Percentiles rank a stretch among this genome's conserved stretches.
These are phyloP conservation scores for Trachelus stipa DNA, from an alignment of 2,888 invertebrate genomes.

Conservation along the genomic window DNA sequence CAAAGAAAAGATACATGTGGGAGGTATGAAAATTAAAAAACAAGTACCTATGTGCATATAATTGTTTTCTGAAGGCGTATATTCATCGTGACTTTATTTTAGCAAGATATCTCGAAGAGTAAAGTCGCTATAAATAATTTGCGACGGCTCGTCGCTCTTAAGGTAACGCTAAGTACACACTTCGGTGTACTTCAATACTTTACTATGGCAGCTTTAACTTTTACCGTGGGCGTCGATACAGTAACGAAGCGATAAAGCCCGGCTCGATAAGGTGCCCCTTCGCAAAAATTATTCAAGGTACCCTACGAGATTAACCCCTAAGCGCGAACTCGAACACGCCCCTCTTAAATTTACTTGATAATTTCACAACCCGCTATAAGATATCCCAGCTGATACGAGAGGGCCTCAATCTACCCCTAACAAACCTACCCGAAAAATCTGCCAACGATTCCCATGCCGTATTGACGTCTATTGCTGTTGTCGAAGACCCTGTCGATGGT, in stretches of 20 bases:
- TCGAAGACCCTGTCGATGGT: constrained; percentile 89
- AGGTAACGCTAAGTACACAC: not conserved
- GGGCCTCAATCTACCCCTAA: not conserved
- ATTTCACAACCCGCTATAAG: constrained; percentile 8
- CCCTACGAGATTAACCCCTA: not conserved
- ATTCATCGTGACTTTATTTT: not conserved
- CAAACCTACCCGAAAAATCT: constrained; percentile 77
- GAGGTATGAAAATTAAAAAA: not conserved
- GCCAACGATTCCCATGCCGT: constrained; percentile 85
- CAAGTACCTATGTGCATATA: not conserved
- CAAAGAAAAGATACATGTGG: not conserved
- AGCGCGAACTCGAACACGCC: not conserved
- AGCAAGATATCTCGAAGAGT: not conserved
- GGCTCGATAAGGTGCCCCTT: not conserved
- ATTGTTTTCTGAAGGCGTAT: not conserved
- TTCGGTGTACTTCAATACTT: not conserved
- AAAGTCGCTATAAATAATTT: not conserved
- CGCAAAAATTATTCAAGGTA: not conserved
- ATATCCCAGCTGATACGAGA: constrained; percentile 15
- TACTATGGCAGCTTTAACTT: not conserved
- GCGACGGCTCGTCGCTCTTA: not conserved
- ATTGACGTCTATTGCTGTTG: constrained; percentile 89
- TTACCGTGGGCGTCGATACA: not conserved
- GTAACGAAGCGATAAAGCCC: not conserved
- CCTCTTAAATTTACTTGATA: not conserved